Percentiles rank a stretch among this genome's conserved stretches.
Evolutionary conservation across 2,888 invertebrate species (phyloP).

Genomic region (Megastigmus dorsalis): DNA sequence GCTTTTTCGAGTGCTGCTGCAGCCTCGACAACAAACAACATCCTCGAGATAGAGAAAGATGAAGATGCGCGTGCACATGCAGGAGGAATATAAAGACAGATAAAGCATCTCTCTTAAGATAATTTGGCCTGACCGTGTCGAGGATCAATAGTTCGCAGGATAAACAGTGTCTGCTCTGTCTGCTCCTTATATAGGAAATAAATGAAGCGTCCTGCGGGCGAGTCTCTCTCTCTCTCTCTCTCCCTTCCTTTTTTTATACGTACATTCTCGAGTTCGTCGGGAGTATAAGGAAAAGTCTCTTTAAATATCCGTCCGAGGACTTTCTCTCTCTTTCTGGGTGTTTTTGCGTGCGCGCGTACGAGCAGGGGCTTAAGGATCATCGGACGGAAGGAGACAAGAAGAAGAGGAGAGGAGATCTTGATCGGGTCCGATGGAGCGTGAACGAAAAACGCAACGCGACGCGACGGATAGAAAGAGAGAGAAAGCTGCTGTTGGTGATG

Average conservation of each 20-base stretch:
- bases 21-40: not conserved
- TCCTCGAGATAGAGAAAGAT: not conserved
- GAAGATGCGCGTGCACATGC: not conserved
- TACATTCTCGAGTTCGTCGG: not conserved
- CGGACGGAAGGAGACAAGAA: not conserved
- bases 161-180: slow-evolving; percentile 27
- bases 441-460: slow-evolving; percentile 24
- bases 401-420: slow-evolving; percentile 62
- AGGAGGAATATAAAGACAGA: not conserved
- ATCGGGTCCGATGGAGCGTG: slow-evolving; percentile 65
- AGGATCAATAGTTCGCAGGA: slow-evolving; percentile 43
- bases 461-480: not conserved
- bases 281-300: slow-evolving; percentile 1
- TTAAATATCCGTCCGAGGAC: slow-evolving; percentile 21
- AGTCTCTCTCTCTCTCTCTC: slow-evolving; percentile 19
- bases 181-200: slow-evolving; percentile 29
- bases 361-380: slow-evolving; percentile 7
- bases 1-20: not conserved
- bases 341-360: slow-evolving; percentile 7
- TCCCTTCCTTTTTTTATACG: not conserved
- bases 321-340: slow-evolving; percentile 13
- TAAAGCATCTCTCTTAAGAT: not conserved
- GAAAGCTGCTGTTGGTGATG: not conserved
- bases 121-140: slow-evolving; percentile 31
- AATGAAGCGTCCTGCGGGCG: slow-evolving; percentile 44